Conservation (phyloP, 1,140 invertebrate genomes). For the Planococcus citri region DNA sequence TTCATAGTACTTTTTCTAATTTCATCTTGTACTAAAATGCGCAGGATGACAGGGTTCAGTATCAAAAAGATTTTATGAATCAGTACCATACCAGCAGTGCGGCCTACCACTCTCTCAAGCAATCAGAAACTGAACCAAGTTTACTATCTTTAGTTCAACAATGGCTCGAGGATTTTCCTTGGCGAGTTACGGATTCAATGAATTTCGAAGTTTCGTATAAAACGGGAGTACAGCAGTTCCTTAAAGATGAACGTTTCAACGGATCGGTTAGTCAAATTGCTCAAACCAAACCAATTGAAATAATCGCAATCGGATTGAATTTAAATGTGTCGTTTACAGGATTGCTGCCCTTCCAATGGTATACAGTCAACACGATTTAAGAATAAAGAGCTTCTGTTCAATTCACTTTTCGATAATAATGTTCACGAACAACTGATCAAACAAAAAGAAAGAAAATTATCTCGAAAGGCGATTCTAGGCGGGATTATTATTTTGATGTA, state of each 20-base stretch:
- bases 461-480: background rate
- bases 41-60: background rate
- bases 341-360: too few species aligned
- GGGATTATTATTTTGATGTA: background rate
- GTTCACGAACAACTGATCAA: background rate
- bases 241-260: background rate
- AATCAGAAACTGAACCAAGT: background rate
- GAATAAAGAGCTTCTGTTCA: background rate
- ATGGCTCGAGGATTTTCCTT: background rate
- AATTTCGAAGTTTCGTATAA: background rate
- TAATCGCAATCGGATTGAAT: background rate
- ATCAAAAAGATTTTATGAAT: background rate
- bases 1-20: too few species aligned
- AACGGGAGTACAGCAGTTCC: background rate
- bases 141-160: background rate
- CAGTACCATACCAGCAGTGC: background rate
- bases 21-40: background rate
- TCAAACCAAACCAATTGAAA: too few species aligned
- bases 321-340: too few species aligned
- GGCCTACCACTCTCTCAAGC: background rate
- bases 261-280: background rate
- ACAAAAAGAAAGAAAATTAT: background rate
- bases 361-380: background rate
- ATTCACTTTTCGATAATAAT: background rate
- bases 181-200: background rate